phyloP scores from a whole-genome alignment of 2,888 invertebrate species.

The Seira musarum region DNA sequence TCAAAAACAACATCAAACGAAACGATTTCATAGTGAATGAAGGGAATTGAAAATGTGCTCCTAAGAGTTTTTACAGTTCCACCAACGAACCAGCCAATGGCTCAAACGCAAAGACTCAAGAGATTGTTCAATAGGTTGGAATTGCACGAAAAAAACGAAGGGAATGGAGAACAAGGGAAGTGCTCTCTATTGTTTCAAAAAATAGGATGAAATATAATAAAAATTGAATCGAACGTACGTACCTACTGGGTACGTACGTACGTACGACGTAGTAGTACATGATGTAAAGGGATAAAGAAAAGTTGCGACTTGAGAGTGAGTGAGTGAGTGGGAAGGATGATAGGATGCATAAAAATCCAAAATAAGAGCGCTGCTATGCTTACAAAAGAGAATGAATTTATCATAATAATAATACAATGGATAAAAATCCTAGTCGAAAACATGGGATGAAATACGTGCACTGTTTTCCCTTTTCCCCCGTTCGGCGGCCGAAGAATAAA shows the following conservation, averaged over 20 bases:
- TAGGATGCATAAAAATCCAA: constrained; percentile 2
- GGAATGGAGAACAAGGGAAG: background rate
- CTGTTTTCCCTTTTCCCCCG: constrained; percentile 3
- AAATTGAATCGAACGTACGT: background rate
- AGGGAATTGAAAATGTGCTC: background rate
- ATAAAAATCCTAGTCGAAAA: background rate
- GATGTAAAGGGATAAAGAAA: too few relatives aligned
- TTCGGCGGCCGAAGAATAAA: background rate
- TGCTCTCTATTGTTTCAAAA: constrained; percentile 13
- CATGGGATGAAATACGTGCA: constrained; percentile 20
- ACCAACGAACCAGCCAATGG: too few relatives aligned
- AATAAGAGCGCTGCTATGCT: constrained; percentile 1
- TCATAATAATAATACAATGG: constrained; percentile 15
- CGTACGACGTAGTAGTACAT: too few relatives aligned
- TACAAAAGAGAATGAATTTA: constrained; percentile 17
- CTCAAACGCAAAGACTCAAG: background rate
- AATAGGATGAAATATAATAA: constrained; percentile 2
- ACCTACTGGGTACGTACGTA: too few relatives aligned
- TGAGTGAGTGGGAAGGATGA: constrained; percentile 3
- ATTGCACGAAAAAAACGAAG: background rate
- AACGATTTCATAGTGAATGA: constrained; percentile 2
- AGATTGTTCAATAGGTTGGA: background rate
- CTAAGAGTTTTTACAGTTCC: too few relatives aligned
- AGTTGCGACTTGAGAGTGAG: background rate
- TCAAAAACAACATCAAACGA: constrained; percentile 11